phyloP scores from a whole-genome alignment of 2,888 invertebrate genomes.

The Ceraclea dissimilis region DNA sequence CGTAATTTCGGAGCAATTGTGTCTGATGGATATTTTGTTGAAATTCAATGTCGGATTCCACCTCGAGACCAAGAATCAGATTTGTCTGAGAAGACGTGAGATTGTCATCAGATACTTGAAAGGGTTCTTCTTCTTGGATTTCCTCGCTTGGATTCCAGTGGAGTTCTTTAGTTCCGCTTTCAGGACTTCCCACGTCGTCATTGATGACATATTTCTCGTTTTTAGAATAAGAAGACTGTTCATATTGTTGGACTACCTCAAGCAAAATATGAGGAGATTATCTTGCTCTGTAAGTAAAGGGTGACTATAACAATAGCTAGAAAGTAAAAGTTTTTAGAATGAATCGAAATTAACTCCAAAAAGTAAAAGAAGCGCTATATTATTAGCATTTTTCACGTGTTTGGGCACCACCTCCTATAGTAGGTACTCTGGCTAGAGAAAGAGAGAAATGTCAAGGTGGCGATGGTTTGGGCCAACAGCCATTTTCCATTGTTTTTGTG shows the following conservation, averaged over 20 bases:
- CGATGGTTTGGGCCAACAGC: too few relatives aligned
- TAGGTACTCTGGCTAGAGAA: too few relatives aligned
- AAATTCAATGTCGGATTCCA: constrained; percentile 36
- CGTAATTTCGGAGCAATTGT: constrained; percentile 26
- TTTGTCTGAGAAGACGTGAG: constrained; percentile 30
- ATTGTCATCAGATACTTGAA: constrained; percentile 30
- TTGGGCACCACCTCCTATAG: too few relatives aligned
- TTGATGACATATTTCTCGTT: constrained; percentile 9
- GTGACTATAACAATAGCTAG: too few relatives aligned
- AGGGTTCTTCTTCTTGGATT: constrained; percentile 29
- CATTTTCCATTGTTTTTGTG: too few relatives aligned
- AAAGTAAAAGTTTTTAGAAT: too few relatives aligned
- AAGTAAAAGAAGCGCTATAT: too few relatives aligned
- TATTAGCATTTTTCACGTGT: too few relatives aligned
- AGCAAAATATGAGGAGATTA: background rate
- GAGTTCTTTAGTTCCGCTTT: constrained; percentile 26
- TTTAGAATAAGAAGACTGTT: constrained; percentile 4
- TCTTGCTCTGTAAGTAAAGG: background rate
- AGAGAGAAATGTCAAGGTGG: too few relatives aligned
- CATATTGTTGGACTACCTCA: constrained; percentile 4
- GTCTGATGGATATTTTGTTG: constrained; percentile 32
- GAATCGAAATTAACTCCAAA: too few relatives aligned
- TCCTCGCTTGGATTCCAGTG: constrained; percentile 30
- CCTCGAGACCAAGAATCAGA: constrained; percentile 29
- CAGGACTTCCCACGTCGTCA: background rate